Conservation (phyloP, 1,140 invertebrate species). For the Drosophila lacertosa region DNA sequence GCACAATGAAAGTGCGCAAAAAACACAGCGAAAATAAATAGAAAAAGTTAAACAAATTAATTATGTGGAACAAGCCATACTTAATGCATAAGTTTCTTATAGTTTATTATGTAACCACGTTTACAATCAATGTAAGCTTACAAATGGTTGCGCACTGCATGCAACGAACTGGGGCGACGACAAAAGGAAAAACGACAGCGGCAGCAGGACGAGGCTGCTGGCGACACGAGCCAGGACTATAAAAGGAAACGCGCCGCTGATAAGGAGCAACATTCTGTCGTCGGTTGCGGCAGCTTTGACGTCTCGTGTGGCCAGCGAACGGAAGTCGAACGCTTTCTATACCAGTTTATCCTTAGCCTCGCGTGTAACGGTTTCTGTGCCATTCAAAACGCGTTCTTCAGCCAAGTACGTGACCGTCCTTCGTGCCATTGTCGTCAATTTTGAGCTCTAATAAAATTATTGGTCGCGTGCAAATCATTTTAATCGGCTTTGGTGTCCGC, state of each 20-base stretch:
- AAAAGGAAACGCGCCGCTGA: conserved; percentile 82
- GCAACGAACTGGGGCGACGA: not conserved
- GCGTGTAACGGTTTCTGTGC: conserved; percentile 57
- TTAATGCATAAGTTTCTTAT: not conserved
- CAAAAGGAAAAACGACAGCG: too few relatives aligned
- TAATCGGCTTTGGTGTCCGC: conserved; percentile 36
- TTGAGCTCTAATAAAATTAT: conserved; percentile 64
- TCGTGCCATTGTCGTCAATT: conserved; percentile 44
- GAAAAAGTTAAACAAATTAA: not conserved
- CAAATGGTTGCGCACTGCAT: not conserved
- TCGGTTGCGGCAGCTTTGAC: conserved; percentile 72
- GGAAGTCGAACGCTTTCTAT: conserved; percentile 46
- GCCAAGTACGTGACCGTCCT: conserved; percentile 33
- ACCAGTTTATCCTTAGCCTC: conserved; percentile 29
- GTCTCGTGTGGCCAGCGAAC: conserved; percentile 55
- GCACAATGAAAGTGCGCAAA: not conserved
- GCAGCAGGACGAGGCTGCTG: not conserved
- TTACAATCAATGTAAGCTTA: not conserved
- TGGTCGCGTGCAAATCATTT: conserved; percentile 61
- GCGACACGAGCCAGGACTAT: conserved; percentile 53
- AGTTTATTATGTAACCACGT: not conserved
- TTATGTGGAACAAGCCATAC: not conserved
- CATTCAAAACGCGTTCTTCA: conserved; percentile 44
- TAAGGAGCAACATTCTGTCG: conserved; percentile 81
- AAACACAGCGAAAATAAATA: not conserved